Base-by-base conservation (phyloP, 2,888 invertebrate genomes). In the Chrysodeixis includens region DNA sequence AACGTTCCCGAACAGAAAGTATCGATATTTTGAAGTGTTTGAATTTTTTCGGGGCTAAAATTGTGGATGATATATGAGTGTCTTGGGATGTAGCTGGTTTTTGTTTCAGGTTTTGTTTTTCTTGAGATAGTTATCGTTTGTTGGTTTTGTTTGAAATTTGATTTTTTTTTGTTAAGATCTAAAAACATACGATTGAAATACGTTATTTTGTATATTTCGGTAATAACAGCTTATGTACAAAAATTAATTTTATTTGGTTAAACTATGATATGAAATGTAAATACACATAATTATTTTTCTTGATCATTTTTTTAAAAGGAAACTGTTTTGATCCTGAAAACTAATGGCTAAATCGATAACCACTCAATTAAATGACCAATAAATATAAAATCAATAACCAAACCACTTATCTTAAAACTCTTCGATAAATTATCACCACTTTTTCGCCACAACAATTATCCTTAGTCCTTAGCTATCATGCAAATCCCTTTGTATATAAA, bases 401-500 rank as follows among this genome's bases (percentile, higher is more conserved):
- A 58, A 32, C 26, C 22, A 51, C 51, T 51, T 18, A 6, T 9
- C 8, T 14, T 10, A 18, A 1, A 20, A 40, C n/a, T 40, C 16
- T 12, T 30, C 20, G 32, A 53, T 40, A n/a, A 16, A 52, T 26
- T 32, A 35, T 46, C 57, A 58, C 55, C 30, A 54, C 62, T 64
- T 70, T 51, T 55, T 35, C 35, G 4, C 32, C 44, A 40, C 78
- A 69, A 77, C 78, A 75, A 77, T 75, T 59, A 0, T 46, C 55
- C 14, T 64, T n/a, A 55, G 53, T 68, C 53, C 56, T 58, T 62
- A 49, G 59, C 72, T 51, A 46, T 53, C 62, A 83, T 83, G 86
- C 83, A 86, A 86, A 86, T 84, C 79, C 77, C 56, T 53, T 72
- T 69, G 66, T 64, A 64, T 72, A 87, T 76, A 81, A 82, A 87